Evolutionary conservation across 2,797 vertebrate species (phyloP).

Genomic region (Falco berigora): DNA sequence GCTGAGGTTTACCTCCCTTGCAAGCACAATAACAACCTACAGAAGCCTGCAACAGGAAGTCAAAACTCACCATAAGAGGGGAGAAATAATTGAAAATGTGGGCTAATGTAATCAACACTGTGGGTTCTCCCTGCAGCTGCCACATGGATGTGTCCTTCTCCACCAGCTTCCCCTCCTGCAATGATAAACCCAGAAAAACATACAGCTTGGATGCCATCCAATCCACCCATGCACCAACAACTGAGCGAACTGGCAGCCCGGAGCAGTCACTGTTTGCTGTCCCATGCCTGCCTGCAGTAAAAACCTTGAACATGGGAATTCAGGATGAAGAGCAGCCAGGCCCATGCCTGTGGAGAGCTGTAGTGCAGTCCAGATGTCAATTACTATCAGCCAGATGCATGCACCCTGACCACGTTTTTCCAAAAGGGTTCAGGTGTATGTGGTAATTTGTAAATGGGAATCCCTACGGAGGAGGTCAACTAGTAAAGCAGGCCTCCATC

Average conservation of each 20-base stretch:
- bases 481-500: neutral
- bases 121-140: conserved; percentile 89
- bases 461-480: neutral
- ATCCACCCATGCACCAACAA: neutral
- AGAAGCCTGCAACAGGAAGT: neutral
- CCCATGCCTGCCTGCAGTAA: neutral
- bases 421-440: neutral
- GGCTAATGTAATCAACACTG: conserved; percentile 83
- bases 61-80: conserved; percentile 87
- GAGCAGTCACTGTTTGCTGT: neutral
- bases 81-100: conserved; percentile 94
- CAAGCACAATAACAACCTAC: neutral
- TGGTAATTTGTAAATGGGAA: neutral
- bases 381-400: neutral
- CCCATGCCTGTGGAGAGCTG: neutral
- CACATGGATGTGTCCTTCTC: conserved; percentile 79
- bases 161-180: conserved; percentile 85
- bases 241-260: neutral
- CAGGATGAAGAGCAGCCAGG: neutral
- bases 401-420: neutral
- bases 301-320: neutral
- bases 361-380: neutral
- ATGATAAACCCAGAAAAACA: neutral
- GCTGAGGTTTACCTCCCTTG: neutral
- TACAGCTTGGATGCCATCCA: neutral